A percentile compares a stretch with the other conserved stretches of the same genome.
These are phyloP conservation scores for Psix sp. DNA, from an alignment of 1,140 invertebrate genomes.

Conservation along the genomic window DNA sequence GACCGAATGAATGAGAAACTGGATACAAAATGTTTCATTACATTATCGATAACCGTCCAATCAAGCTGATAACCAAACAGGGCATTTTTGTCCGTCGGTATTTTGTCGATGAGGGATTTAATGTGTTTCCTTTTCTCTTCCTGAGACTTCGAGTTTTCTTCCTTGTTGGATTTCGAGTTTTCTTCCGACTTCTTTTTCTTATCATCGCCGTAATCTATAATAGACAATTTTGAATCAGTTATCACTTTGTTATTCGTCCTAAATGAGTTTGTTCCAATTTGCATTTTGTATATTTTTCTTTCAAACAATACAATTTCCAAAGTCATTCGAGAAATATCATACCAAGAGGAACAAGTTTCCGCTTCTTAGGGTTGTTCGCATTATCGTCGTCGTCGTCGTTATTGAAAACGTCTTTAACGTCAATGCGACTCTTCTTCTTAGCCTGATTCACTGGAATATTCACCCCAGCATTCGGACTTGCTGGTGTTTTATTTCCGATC, in stretches of 20 bases:
- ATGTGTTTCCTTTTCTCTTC: conserved; percentile 98
- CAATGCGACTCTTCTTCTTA: conserved; percentile 85
- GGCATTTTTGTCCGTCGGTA: conserved; percentile 97
- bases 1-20: no score
- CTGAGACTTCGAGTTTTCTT: conserved; percentile 84
- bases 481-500: conserved; percentile 73
- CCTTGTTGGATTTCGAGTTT: conserved; percentile 82
- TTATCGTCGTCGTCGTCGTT: conserved; percentile 91
- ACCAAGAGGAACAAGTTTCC: conserved; percentile 91
- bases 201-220: conserved; percentile 82
- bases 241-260: not conserved
- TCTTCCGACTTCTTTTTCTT: conserved; percentile 79
- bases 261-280: no score
- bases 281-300: not conserved
- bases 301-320: no score
- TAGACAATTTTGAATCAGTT: conserved; percentile 26
- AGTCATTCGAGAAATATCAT: conserved; percentile 36
- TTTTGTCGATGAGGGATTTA: conserved; percentile 98
- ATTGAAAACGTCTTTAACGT: conserved; percentile 93
- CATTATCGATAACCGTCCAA: conserved; percentile 90
- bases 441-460: conserved; percentile 62
- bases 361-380: conserved; percentile 82
- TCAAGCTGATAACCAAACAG: conserved; percentile 96
- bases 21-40: conserved; percentile 71
- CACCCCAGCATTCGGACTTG: conserved; percentile 67